A percentile compares a stretch with the other conserved stretches of the same genome.
Evolutionary conservation across 2,888 invertebrate genomes (phyloP).

Genomic region (Plemyria rubiginata): DNA sequence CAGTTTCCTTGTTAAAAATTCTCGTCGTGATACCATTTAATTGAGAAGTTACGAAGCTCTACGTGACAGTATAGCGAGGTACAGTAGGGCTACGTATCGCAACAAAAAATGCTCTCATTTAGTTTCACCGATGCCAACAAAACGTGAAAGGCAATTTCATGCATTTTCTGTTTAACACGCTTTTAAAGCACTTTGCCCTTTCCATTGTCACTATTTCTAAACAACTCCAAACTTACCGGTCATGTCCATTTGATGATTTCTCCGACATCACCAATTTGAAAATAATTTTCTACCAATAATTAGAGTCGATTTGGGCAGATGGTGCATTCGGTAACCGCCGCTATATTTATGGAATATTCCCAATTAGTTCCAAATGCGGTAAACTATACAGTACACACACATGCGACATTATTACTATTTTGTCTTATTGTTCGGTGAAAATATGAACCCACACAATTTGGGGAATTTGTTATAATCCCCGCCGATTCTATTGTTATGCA

Average conservation of each 20-base stretch:
- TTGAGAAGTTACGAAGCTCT: slow-evolving; percentile 59
- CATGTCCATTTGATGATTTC: slow-evolving; percentile 27
- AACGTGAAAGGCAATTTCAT: slow-evolving; percentile 83
- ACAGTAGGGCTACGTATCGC: slow-evolving; percentile 52
- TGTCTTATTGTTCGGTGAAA: slow-evolving; percentile 79
- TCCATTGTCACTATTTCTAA: slow-evolving; percentile 70
- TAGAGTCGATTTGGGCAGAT: slow-evolving; percentile 66
- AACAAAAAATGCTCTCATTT: slow-evolving; percentile 80
- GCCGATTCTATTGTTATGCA: slow-evolving; percentile 74
- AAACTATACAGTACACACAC: slow-evolving; percentile 66
- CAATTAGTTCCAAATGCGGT: slow-evolving; percentile 83
- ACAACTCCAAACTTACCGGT: slow-evolving; percentile 32
- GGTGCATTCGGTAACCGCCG: slow-evolving; percentile 70
- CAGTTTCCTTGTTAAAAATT: slow-evolving; percentile 39
- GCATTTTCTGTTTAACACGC: slow-evolving; percentile 78
- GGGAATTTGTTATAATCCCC: slow-evolving; percentile 83
- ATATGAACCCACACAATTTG: slow-evolving; percentile 83
- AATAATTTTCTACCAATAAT: slow-evolving; percentile 38
- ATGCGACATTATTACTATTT: slow-evolving; percentile 82
- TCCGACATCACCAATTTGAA: slow-evolving; percentile 26
- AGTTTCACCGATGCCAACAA: slow-evolving; percentile 72
- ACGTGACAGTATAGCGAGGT: slow-evolving; percentile 57
- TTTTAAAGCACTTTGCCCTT: slow-evolving; percentile 75
- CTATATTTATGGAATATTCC: slow-evolving; percentile 75
- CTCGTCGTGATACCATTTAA: slow-evolving; percentile 45